Percentiles rank a stretch among this genome's conserved stretches.
These are phyloP conservation scores for Carterocephalus palaemon DNA, from an alignment of 2,888 invertebrate species.

Conservation along the genomic window DNA sequence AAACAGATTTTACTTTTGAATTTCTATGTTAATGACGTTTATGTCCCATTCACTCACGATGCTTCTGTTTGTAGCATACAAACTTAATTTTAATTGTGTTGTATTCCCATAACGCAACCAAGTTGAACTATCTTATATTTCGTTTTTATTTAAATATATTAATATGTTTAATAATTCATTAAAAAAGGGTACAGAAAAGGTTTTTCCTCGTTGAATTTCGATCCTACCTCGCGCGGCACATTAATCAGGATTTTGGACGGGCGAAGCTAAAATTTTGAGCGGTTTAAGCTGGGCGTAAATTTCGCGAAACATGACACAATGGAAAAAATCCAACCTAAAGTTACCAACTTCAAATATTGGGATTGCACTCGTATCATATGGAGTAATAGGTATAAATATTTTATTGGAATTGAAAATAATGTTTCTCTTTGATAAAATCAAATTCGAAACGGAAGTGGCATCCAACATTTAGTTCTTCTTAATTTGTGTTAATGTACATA, in stretches of 20 bases:
- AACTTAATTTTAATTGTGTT: no score
- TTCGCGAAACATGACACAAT: conserved; percentile 72
- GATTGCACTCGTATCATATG: conserved; percentile 14
- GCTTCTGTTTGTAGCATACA: no score
- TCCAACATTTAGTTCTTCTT: no score
- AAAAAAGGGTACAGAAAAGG: conserved; percentile 51
- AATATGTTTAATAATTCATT: conserved; percentile 47
- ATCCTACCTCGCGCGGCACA: conserved; percentile 63
- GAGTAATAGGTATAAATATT: conserved; percentile 20
- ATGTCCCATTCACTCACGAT: no score
- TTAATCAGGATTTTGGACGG: conserved; percentile 84
- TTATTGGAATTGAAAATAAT: not conserved
- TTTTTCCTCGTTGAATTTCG: conserved; percentile 53
- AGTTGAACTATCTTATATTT: not conserved
- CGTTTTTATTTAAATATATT: not conserved
- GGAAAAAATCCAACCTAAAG: conserved; percentile 58
- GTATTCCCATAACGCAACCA: no score
- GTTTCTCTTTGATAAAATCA: no score
- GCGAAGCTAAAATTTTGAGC: conserved; percentile 80
- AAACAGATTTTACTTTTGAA: no score
- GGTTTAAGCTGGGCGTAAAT: conserved; percentile 77
- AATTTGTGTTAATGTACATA: no score
- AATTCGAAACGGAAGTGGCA: no score
- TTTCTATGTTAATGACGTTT: no score
- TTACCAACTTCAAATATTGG: conserved; percentile 40